phyloP scores from a whole-genome alignment of 2,113 vertebrate genomes.

The Odontophorus gujanensis region DNA sequence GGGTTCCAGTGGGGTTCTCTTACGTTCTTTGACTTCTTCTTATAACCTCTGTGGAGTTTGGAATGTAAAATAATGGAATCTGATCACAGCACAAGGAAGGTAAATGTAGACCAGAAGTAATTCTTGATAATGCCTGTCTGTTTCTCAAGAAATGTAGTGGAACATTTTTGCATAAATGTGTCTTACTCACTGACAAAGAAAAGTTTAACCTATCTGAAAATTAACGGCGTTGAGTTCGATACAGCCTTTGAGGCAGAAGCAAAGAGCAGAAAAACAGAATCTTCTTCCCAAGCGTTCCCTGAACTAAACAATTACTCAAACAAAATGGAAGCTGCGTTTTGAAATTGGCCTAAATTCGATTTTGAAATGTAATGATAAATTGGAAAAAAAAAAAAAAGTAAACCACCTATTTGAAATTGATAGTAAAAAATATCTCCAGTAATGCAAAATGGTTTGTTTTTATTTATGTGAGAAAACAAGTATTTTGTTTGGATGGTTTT shows the following conservation, averaged over 20 bases:
- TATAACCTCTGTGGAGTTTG: not conserved
- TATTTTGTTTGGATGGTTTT: not conserved
- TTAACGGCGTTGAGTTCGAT: not conserved
- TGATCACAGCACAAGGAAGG: not conserved
- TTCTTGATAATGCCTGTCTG: not conserved
- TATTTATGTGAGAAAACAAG: not conserved
- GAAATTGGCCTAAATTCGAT: not conserved
- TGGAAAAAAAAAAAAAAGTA: fast-evolving
- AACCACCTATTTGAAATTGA: not conserved
- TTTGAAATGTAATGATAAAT: not conserved
- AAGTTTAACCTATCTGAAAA: not conserved
- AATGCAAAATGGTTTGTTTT: not conserved
- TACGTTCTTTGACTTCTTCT: fast-evolving
- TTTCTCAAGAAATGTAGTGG: not conserved
- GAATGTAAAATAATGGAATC: not conserved
- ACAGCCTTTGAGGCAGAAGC: not conserved
- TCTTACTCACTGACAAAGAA: not conserved
- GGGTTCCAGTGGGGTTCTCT: not conserved
- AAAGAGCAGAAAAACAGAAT: not conserved
- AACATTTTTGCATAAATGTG: not conserved
- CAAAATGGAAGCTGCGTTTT: not conserved
- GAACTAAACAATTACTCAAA: not conserved
- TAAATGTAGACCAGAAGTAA: not conserved
- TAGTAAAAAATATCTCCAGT: not conserved
- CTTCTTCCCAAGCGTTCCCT: not conserved